A percentile compares a stretch with the other conserved stretches of the same genome.
These are phyloP conservation scores for Neoaliturus tenellus DNA, from an alignment of 2,888 invertebrate genomes.

Conservation along the genomic window DNA sequence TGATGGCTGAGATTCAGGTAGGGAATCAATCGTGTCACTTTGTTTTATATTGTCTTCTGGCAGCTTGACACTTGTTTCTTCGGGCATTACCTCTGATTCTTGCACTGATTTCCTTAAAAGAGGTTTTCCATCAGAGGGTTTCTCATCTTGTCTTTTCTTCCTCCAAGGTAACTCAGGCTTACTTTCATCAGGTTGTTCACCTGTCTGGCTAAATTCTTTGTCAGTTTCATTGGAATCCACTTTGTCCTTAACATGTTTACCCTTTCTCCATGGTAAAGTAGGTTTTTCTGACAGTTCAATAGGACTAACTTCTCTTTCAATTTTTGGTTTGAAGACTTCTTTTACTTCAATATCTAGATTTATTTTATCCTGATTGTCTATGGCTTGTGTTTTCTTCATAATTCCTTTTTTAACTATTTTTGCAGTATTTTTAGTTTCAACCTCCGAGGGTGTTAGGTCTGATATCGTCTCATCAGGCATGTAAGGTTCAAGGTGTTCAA, in stretches of 20 bases:
- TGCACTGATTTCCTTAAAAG: background rate
- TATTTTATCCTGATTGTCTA: conserved; percentile 38
- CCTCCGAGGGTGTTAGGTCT: background rate
- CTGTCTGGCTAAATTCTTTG: background rate
- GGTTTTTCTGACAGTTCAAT: conserved; percentile 62
- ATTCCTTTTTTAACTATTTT: conserved; percentile 60
- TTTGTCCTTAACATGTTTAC: conserved; percentile 49
- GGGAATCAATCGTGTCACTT: background rate
- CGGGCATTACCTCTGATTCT: background rate
- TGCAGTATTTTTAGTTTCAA: background rate
- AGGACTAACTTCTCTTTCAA: conserved; percentile 36
- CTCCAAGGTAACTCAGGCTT: conserved; percentile 57
- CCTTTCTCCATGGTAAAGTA: conserved; percentile 66
- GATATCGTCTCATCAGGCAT: background rate
- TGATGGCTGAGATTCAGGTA: background rate
- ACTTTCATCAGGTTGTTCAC: conserved; percentile 56
- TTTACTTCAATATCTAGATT: conserved; percentile 48
- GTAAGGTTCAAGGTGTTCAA: conserved; percentile 4
- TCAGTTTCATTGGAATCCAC: background rate
- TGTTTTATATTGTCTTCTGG: background rate
- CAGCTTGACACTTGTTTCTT: background rate
- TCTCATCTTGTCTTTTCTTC: background rate
- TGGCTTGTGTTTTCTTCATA: conserved; percentile 61
- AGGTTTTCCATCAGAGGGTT: background rate
- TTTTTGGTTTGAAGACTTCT: conserved; percentile 31